Base-by-base conservation (phyloP, 2,888 invertebrate species). In the Mongoloraphidia duomilia region DNA sequence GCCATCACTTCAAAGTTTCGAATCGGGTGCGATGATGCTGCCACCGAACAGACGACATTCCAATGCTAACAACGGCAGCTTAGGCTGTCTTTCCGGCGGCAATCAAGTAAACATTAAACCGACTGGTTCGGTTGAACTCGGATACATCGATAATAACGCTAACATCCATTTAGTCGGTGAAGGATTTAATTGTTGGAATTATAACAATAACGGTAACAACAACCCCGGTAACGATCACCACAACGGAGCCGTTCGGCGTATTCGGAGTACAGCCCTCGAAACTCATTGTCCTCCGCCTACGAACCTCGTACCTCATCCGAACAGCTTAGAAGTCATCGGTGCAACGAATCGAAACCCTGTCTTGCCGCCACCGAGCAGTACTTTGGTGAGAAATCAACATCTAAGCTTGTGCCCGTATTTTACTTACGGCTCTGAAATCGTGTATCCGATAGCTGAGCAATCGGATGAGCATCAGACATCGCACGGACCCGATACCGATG, bases 361-460 rank as follows among this genome's bases (percentile, higher is more conserved):
- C 3, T 69, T 79, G 51, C 79, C 79, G 33, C 79, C 78, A 13
- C 79, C 79, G 34, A 80, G 80, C 59, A 78, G 78, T 60, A 75
- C 78, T 58, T 65, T 83, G 49, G 80, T 80, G 3, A 70, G 83
- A 9, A 83, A 83, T 53, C 81, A 81, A 39, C 82, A 82, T 61
- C 67, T 82, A 34, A 82, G 81, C 62, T 65, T 83, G 12, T 82
- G 80, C 58, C 79, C 80, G 1, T 77, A 76, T 57, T 60, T 76
- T 51, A 76, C 75, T 37, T 81, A 80, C 57, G 82, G 82, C 11
- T 83, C 84, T 2, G 84, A 85, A 65, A 83, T 84, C 50, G 79
- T 85, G 2, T 87, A 88, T 65, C 87, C 89, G 4, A 88, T 89
- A 57, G 87, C 84, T 1, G 89, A 89, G 67, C 86, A 86, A 62